A percentile compares a stretch with the other conserved stretches of the same genome.
These are phyloP conservation scores for Penaeus chinensis DNA, from an alignment of 1,140 invertebrate species.

Conservation along the genomic window DNA sequence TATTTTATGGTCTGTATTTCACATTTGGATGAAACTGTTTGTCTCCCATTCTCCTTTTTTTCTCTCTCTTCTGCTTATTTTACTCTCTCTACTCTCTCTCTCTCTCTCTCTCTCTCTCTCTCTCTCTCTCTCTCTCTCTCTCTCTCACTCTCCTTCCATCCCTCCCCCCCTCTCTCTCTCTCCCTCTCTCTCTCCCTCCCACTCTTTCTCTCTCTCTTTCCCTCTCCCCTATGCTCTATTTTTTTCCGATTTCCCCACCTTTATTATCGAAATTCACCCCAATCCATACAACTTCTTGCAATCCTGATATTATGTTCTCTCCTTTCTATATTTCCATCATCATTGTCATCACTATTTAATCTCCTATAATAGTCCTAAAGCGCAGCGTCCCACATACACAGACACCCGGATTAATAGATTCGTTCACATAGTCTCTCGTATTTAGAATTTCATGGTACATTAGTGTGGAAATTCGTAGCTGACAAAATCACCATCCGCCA, in stretches of 20 bases:
- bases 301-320: no score
- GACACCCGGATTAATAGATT: neutral
- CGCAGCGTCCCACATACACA: neutral
- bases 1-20: no score
- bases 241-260: neutral
- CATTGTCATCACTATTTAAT: no score
- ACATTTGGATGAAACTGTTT: no score
- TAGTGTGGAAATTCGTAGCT: no score
- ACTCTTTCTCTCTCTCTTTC: neutral
- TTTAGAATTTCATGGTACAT: no score
- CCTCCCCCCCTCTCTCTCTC: neutral
- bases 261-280: neutral
- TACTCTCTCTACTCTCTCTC: neutral
- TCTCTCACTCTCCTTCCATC: neutral
- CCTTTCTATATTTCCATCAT: no score
- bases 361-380: no score
- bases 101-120: conserved; percentile 12
- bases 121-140: conserved; percentile 13
- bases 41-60: neutral
- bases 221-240: neutral
- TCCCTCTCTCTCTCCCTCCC: neutral
- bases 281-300: neutral
- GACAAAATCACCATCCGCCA: no score
- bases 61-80: neutral
- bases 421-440: neutral